Evolutionary conservation across 2,888 invertebrate species (phyloP), one percentile per base, ranked within the genome.

Genomic region (Prionchulus punctatus): DNA sequence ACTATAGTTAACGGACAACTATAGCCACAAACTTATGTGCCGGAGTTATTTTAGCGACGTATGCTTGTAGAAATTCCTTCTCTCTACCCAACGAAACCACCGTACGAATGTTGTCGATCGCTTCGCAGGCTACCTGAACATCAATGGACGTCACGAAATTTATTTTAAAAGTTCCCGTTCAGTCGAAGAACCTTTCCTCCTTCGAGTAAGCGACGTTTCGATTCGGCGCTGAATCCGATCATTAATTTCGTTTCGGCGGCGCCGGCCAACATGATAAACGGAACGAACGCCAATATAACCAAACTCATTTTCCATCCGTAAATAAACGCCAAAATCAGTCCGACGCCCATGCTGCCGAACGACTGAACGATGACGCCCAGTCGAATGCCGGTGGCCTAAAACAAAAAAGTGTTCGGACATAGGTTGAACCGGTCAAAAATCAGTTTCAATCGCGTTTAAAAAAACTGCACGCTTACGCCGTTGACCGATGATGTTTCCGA

Each of bases 271-370:
- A 72, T 64, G 27, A 77, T 67, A 49, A 75, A 63, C 1, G 76
- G 77, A 7, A 75, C 64, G 60, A 75, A 73, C 1, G 69, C 66
- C 27, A 73, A 52, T 23, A 74, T 66, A 27, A 72, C 67, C 28
- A 75, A 63, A 1, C 75, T 73, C 53, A 76, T 64, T 58, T 75
- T 70, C 75, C 75, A 76, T 50, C 74, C 71, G 62, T 70, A 75
- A 53, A 72, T 63, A 62, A 76, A 73, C 0, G 73, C 73, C 48
- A 76, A 69, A 28, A 69, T 63, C 15, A 76, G 59, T 21, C 73
- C 75, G 15, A 68, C 66, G n/a, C 65, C 61, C 28, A 75, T 63
- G 43, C 71, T 71, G 23, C 73, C 68, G 26, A 72, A 15, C 2
- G 67, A 66, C 59, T 72, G 68, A 47, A 75, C 63, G 12, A 72